Percentiles rank a stretch among this genome's conserved stretches.
These are phyloP conservation scores for Epirrita christyi DNA, from an alignment of 2,888 invertebrate species.

Conservation along the genomic window DNA sequence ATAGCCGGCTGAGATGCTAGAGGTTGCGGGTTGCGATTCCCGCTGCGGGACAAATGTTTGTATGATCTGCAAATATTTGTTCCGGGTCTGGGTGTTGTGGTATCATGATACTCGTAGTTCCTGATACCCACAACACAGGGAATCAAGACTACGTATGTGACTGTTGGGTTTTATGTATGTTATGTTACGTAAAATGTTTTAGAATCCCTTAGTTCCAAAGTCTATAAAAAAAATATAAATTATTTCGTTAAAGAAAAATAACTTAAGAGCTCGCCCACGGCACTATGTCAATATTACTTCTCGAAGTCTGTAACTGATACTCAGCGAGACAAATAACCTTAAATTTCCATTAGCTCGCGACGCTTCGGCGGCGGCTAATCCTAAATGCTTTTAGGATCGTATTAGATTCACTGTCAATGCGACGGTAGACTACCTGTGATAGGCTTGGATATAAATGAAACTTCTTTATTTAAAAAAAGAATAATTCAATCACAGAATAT, in stretches of 20 bases:
- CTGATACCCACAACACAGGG: no score
- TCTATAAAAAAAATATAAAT: not conserved
- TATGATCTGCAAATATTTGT: no score
- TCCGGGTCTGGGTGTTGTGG: no score
- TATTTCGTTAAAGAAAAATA: slow-evolving; percentile 3
- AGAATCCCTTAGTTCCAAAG: not conserved
- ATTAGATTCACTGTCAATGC: slow-evolving; percentile 17
- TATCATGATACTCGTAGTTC: no score
- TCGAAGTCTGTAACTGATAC: slow-evolving; percentile 33
- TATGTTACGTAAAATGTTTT: not conserved
- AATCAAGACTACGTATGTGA: no score
- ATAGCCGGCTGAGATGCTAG: no score
- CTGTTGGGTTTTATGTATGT: no score
- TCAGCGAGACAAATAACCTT: slow-evolving; percentile 39
- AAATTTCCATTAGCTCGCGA: slow-evolving; percentile 40
- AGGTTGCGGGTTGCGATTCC: no score
- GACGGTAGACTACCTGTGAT: not conserved
- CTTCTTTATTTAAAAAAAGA: no score
- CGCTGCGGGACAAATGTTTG: no score
- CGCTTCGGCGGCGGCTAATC: slow-evolving; percentile 37
- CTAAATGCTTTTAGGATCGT: slow-evolving; percentile 29
- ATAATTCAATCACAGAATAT: no score
- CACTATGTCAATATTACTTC: slow-evolving; percentile 16
- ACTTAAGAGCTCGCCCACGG: slow-evolving; percentile 4
- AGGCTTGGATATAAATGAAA: no score